Evolutionary conservation across 2,797 vertebrate genomes (phyloP).

Genomic region (Echeneis naucrates): DNA sequence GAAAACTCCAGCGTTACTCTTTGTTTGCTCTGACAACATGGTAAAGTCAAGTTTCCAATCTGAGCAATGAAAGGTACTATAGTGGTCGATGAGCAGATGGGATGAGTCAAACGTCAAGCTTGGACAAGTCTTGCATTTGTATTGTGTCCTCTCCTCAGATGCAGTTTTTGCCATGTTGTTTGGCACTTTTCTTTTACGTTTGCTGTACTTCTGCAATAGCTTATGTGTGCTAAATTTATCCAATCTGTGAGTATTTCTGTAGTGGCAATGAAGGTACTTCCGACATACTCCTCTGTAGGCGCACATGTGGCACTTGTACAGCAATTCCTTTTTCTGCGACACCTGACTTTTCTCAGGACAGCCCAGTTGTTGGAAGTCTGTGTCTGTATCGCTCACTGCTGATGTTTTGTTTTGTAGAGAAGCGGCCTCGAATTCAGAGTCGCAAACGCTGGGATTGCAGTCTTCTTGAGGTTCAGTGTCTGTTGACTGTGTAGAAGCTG

Average conservation of each 20-base stretch:
- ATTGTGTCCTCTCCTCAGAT: conserved; percentile 67
- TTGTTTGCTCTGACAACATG: conserved; percentile 75
- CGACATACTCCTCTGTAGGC: conserved; percentile 31
- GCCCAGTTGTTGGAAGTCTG: conserved; percentile 82
- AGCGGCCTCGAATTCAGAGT: conserved; percentile 45
- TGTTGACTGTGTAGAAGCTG: conserved; percentile 70
- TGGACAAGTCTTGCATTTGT: conserved; percentile 88
- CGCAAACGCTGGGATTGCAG: not conserved
- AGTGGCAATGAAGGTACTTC: conserved; percentile 65
- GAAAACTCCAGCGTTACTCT: conserved; percentile 80
- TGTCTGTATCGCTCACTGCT: conserved; percentile 71
- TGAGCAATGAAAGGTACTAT: conserved; percentile 85
- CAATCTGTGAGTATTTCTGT: conserved; percentile 60
- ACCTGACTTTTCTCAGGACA: conserved; percentile 80
- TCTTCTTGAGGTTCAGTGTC: conserved; percentile 76
- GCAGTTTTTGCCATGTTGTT: conserved; percentile 34
- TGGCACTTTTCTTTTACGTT: not conserved
- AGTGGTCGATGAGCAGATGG: conserved; percentile 88
- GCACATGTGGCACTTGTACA: conserved; percentile 71
- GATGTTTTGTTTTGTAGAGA: conserved; percentile 81
- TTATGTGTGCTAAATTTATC: conserved; percentile 41
- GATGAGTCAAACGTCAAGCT: conserved; percentile 84
- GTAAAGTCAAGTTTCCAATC: conserved; percentile 87
- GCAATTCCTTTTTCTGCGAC: rapidly evolving
- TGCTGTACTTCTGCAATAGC: conserved; percentile 62